Percentiles rank a stretch among this genome's conserved stretches.
phyloP scores from a whole-genome alignment of 1,140 invertebrate species.

The Ceratina calcarata region DNA sequence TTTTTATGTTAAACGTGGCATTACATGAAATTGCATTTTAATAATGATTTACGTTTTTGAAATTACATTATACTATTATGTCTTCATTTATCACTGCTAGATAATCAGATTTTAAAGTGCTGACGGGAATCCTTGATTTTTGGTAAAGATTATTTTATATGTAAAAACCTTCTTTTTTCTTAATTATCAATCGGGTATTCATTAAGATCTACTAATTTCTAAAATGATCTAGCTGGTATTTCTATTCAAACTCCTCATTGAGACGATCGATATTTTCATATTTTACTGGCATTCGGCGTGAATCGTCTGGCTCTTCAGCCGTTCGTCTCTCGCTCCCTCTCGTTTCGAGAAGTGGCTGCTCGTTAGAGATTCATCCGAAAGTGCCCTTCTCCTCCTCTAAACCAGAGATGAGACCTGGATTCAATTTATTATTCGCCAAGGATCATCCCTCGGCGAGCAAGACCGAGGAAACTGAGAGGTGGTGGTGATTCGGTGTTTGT shows the following conservation, averaged over 20 bases:
- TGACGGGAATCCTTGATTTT: not conserved
- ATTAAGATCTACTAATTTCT: not conserved
- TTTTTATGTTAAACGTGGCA: too few species aligned
- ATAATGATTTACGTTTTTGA: too few species aligned
- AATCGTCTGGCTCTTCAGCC: constrained; percentile 14
- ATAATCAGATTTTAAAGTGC: too few species aligned
- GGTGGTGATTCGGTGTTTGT: constrained; percentile 20
- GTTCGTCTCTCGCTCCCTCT: constrained; percentile 3
- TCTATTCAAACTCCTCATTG: not conserved
- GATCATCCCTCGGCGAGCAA: constrained; percentile 37
- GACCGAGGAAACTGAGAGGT: constrained; percentile 42
- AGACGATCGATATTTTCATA: constrained; percentile 2
- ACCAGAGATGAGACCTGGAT: constrained; percentile 48
- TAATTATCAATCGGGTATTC: not conserved
- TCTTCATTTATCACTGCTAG: too few species aligned
- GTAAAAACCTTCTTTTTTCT: not conserved
- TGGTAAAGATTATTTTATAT: not conserved
- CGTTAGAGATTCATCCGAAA: constrained; percentile 52
- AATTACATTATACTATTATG: too few species aligned
- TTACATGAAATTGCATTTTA: too few species aligned
- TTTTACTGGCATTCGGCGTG: not conserved
- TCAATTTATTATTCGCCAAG: constrained; percentile 52
- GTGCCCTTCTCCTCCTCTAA: constrained; percentile 26
- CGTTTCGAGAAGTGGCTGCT: constrained; percentile 44
- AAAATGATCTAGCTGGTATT: not conserved